Percentiles rank a stretch among this genome's conserved stretches.
Evolutionary conservation across 2,797 vertebrate genomes (phyloP).

Genomic region (Tenualosa thibaudeaui): DNA sequence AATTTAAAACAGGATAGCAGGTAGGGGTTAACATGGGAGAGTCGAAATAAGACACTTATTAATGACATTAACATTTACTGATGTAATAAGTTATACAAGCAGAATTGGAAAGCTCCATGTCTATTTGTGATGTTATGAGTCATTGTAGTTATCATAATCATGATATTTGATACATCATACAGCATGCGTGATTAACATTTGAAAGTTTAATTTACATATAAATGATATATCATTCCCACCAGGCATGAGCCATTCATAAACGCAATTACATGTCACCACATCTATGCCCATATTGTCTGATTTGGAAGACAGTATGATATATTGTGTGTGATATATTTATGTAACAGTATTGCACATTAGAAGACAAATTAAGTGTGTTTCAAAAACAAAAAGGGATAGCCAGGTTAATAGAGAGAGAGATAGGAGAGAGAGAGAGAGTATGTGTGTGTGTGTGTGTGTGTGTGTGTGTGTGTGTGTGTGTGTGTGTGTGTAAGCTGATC

Average conservation of each 20-base stretch:
- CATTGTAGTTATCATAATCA: not conserved
- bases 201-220: not conserved
- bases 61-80: not conserved
- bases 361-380: not conserved
- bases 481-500: constrained; percentile 32
- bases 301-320: not conserved
- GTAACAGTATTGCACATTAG: not conserved
- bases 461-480: constrained; percentile 19
- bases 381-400: not conserved
- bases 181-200: not conserved
- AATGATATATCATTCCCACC: not conserved
- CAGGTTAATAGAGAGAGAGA: not conserved
- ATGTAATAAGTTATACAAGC: not conserved
- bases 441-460: not conserved
- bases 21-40: not conserved
- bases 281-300: not conserved
- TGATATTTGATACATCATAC: not conserved
- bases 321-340: not conserved
- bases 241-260: not conserved
- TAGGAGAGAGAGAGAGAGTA: not conserved
- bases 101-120: not conserved
- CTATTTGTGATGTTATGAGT: not conserved
- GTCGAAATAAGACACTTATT: not conserved
- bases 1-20: not conserved
- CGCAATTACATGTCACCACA: not conserved